Evolutionary conservation across 2,888 invertebrate species (phyloP), one percentile per base, ranked within the genome.

Genomic region (Euzophera pinguis): DNA sequence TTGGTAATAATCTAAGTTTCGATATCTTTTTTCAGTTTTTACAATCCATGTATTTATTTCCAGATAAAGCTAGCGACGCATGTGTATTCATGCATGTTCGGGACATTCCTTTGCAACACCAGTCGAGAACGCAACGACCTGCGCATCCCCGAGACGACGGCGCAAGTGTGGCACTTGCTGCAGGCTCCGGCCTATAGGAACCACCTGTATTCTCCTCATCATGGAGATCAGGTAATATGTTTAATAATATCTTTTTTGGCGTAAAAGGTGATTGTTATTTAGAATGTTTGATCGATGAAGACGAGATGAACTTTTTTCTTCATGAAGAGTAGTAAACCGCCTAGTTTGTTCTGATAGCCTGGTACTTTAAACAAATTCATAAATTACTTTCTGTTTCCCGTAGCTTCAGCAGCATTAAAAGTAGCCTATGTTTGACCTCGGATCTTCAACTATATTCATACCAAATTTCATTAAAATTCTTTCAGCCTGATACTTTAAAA

Each of bases 61-160:
- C 81, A 98, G 97, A 95, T 98, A 58, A 99, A 98, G 91, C 91
- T 99, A 71, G 97, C 95, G 1, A 97, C 98, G 63, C 99, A 99
- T 89, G 95, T 96, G 48, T 97, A 98, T 86, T 98, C 99, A 56
- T 97, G 98, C 84, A 92, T 99, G 75, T 99, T 98, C 91, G 99
- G 99, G 64, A 98, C 98, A 65, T 99, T 99, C 91, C 92, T 99
- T 63, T 98, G 97, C 88, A 98, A 99, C 92, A 93, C 94, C 38
- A 88, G 92, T 50, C 93, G 94, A 66, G 96, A 96, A 82, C 93
- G 97, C 37, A 78, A 84, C 48, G 92, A 92, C 53, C 84, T 92
- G 68, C 92, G 94, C 52, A 92, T 94, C 56, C 84, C 90, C 49
- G 94, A 94, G 58, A 91, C 92, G 62, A 93, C 95, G 3, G 95